Evolutionary conservation across 2,797 vertebrate species (phyloP).

Genomic region (Paedocypris micromegethes): DNA sequence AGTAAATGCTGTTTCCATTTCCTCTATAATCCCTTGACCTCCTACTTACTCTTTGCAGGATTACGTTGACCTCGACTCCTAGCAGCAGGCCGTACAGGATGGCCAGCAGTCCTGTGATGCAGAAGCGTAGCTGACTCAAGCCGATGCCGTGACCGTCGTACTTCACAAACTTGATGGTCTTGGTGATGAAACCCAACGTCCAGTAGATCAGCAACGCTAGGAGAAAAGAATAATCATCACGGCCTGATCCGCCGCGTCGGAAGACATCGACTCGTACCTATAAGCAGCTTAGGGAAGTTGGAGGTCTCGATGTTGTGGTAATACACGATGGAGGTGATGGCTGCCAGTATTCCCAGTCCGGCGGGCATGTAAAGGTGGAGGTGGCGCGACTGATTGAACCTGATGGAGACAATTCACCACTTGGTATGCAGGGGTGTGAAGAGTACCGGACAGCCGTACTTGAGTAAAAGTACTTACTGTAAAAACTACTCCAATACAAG

Average conservation of each 20-base stretch:
- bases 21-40: slow-evolving; percentile 1
- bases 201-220: slow-evolving; percentile 79
- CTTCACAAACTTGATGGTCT: slow-evolving; percentile 83
- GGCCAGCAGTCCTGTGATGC: slow-evolving; percentile 78
- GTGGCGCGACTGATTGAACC: slow-evolving; percentile 72
- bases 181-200: slow-evolving; percentile 79
- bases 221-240: background rate
- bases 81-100: slow-evolving; percentile 76
- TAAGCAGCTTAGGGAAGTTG: slow-evolving; percentile 81
- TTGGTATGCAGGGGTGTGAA: background rate
- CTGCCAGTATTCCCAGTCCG: slow-evolving; percentile 78
- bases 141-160: slow-evolving; percentile 76
- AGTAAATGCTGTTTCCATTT: background rate
- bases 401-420: slow-evolving; percentile 41
- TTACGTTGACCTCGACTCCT: slow-evolving; percentile 79
- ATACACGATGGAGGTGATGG: slow-evolving; percentile 80
- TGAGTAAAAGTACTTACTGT: too few relatives aligned
- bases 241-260: too few relatives aligned
- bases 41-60: slow-evolving; percentile 70
- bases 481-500: too few relatives aligned
- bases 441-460: background rate
- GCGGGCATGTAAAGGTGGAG: slow-evolving; percentile 85
- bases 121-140: slow-evolving; percentile 78
- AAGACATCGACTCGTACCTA: slow-evolving; percentile 61
- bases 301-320: slow-evolving; percentile 88